phyloP scores from a whole-genome alignment of 2,797 vertebrate species.

The Cryptoblepharus egeriae region DNA sequence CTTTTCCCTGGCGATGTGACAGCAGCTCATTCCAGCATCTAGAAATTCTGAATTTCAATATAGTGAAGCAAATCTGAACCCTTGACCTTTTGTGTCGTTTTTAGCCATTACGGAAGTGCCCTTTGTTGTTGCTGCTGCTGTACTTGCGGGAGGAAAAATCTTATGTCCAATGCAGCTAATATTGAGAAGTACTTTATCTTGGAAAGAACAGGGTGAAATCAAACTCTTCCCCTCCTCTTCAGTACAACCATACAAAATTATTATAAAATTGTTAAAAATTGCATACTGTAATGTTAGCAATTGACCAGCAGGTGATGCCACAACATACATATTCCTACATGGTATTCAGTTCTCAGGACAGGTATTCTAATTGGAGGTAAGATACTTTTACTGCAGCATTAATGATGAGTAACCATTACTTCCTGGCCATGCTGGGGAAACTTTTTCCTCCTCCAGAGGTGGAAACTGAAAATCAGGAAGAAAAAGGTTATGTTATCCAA shows the following conservation, averaged over 20 bases:
- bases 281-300: background rate
- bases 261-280: background rate
- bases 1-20: background rate
- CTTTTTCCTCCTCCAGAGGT: too few relatives aligned
- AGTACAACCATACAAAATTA: too few relatives aligned
- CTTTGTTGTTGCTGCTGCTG: conserved; percentile 4
- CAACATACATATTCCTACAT: conserved; percentile 64
- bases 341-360: background rate
- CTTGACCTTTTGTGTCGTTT: background rate
- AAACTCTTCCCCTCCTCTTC: too few relatives aligned
- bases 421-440: too few relatives aligned
- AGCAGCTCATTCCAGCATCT: background rate
- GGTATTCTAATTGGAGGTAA: background rate
- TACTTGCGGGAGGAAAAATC: conserved; percentile 18
- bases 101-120: conserved; percentile 20
- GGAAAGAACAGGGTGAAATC: background rate
- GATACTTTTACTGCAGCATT: too few relatives aligned
- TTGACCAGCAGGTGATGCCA: conserved; percentile 75
- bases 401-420: background rate
- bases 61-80: background rate
- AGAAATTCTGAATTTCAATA: background rate
- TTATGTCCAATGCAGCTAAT: conserved; percentile 12
- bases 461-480: too few relatives aligned
- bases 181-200: conserved; percentile 30
- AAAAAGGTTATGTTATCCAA: too few relatives aligned